Percentiles rank a stretch among this genome's conserved stretches.
Evolutionary conservation across 2,888 invertebrate genomes (phyloP).

Genomic region (Cheilosia soror): DNA sequence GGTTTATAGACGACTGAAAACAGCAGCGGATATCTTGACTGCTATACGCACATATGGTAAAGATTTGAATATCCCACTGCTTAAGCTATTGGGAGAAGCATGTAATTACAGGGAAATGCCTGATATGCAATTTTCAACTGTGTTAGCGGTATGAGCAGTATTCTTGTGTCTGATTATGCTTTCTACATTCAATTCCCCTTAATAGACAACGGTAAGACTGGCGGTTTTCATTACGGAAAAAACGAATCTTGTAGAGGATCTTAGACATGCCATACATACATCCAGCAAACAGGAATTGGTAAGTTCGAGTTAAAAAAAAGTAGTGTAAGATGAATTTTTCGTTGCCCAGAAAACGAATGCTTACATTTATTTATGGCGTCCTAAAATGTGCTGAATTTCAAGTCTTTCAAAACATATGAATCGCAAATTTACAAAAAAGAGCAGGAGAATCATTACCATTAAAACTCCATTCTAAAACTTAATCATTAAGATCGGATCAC

Average conservation of each 20-base stretch:
- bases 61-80: constrained; percentile 24
- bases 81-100: constrained; percentile 25
- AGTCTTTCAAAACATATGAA: no score
- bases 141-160: constrained; percentile 20
- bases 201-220: constrained; percentile 32
- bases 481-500: no score
- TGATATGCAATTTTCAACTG: constrained; percentile 43
- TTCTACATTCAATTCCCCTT: not conserved
- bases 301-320: not conserved
- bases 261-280: constrained; percentile 1
- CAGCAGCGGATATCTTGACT: constrained; percentile 14
- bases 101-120: constrained; percentile 22
- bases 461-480: no score
- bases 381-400: no score
- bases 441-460: no score
- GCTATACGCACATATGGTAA: constrained; percentile 30
- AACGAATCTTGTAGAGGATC: constrained; percentile 25
- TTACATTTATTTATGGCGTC: no score
- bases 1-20: constrained; percentile 24
- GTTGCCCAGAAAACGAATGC: no score
- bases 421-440: no score
- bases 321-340: no score
- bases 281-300: constrained; percentile 31
- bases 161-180: not conserved
- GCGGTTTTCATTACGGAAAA: constrained; percentile 36